A percentile compares a stretch with the other conserved stretches of the same genome.
These are phyloP conservation scores for Papilio helenus DNA, from an alignment of 1,140 invertebrate species.

Conservation along the genomic window DNA sequence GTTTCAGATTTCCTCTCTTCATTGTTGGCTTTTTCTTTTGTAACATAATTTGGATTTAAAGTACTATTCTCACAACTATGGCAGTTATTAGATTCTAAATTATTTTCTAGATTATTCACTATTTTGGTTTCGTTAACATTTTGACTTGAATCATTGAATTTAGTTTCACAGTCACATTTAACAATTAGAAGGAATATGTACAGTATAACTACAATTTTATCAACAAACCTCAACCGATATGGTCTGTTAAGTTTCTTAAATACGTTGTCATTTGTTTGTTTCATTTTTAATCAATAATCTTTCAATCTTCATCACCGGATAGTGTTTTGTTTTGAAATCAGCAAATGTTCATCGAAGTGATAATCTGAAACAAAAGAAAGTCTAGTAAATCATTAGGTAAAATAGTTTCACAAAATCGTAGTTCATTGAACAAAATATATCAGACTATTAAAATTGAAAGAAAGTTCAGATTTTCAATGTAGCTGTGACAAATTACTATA, in stretches of 20 bases:
- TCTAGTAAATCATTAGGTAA: not conserved
- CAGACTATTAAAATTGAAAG: not conserved
- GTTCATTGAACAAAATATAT: not conserved
- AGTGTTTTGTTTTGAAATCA: constrained; percentile 42
- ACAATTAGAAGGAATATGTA: constrained; percentile 61
- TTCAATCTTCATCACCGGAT: constrained; percentile 66
- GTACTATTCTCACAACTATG: constrained; percentile 73
- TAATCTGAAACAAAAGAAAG: constrained; percentile 65
- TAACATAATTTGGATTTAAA: constrained; percentile 42
- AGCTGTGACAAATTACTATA: constrained; percentile 21
- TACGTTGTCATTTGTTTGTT: constrained; percentile 48
- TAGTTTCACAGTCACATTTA: constrained; percentile 58
- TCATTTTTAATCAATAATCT: constrained; percentile 57
- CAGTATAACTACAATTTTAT: constrained; percentile 57
- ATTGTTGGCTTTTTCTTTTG: constrained; percentile 43
- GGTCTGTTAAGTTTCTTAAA: constrained; percentile 48
- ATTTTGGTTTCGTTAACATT: constrained; percentile 62
- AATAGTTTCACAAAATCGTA: not conserved
- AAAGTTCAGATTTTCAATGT: no score
- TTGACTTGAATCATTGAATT: constrained; percentile 57
- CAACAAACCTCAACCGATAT: constrained; percentile 61
- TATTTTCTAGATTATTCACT: constrained; percentile 65
- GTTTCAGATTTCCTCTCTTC: constrained; percentile 45
- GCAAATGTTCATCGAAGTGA: constrained; percentile 42
- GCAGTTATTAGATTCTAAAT: constrained; percentile 68